A percentile compares a stretch with the other conserved stretches of the same genome.
Conservation (phyloP, 1,140 invertebrate species). For the Pogonomyrmex barbatus region DNA sequence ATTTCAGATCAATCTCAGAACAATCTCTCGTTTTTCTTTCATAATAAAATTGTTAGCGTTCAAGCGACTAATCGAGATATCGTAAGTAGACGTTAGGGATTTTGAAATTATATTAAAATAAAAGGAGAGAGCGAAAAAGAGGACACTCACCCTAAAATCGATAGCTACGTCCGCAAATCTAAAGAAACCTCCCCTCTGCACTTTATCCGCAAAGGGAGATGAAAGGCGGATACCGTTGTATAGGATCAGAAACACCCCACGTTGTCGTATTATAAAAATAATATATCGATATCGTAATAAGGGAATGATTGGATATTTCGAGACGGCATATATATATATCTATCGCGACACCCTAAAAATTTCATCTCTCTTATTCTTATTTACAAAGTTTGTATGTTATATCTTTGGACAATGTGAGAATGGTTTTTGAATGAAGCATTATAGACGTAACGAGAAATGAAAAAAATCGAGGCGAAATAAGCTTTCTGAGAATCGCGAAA, state of each 20-base stretch:
- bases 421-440: conserved; percentile 71
- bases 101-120: background rate
- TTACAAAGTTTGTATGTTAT: conserved; percentile 80
- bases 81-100: background rate
- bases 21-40: background rate
- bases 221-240: conserved; percentile 25
- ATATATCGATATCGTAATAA: conserved; percentile 86
- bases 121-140: background rate
- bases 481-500: background rate
- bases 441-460: conserved; percentile 74
- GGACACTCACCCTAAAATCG: conserved; percentile 30
- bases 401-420: conserved; percentile 66
- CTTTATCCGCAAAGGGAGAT: conserved; percentile 30
- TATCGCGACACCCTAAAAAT: conserved; percentile 68
- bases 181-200: conserved; percentile 33
- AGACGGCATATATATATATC: conserved; percentile 76
- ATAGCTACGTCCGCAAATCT: conserved; percentile 40
- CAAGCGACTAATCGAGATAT: background rate
- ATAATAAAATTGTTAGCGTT: background rate
- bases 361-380: conserved; percentile 66
- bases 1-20: background rate
- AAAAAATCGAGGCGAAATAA: conserved; percentile 37
- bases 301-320: conserved; percentile 84
- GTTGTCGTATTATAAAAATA: conserved; percentile 78
- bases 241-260: conserved; percentile 11